Evolutionary conservation across 2,113 vertebrate species (phyloP), one percentile per base, ranked within the genome.

Genomic region (Boulengeromyrus knoepffleri): DNA sequence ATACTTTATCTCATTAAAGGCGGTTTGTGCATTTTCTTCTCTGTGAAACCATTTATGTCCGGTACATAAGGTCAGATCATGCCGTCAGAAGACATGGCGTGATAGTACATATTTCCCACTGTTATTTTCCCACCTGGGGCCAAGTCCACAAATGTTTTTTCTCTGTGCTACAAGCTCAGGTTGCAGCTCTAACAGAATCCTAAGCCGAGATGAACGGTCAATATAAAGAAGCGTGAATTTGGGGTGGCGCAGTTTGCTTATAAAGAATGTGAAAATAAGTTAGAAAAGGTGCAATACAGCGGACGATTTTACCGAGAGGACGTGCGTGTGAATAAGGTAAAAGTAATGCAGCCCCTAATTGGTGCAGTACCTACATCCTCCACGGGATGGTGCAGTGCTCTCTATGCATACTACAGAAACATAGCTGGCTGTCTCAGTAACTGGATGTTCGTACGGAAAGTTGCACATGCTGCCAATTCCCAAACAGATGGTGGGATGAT

Each of bases 401-500:
- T 58, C 52, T 36, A 12, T 3, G n/a, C 39, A 13, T n/a, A 83
- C 10, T 19, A 52, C n/a, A 27, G 17, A 53, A 27, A 5, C 45
- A 5, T 39, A 62, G 31, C 7, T 45, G 52, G 17, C 17, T 56
- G 47, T 45, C 36, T 52, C 19, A 3, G 52, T 19, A 46, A 50
- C 87, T 62, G 87, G 87, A 88, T 53, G 53, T 52, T 53, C 85
- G 27, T 87, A 52, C 9, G 47, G 0, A 36, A 42, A 87, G 85
- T 42, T 53, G 15, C 85, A 87, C 19, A 87, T 87, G 27, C 49
- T 87, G 85, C 49, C 85, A 87, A 36, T 87, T 53, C 85, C 27
- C 50, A 53, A 87, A 21, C 85, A 87, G 85, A 87, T 87, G 85
- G 85, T 36, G 47, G 53, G 47, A 87, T 87, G 85, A 87, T 87